Evolutionary conservation across 2,797 vertebrate genomes (phyloP).

Genomic region (Pogonophryne albipinna): DNA sequence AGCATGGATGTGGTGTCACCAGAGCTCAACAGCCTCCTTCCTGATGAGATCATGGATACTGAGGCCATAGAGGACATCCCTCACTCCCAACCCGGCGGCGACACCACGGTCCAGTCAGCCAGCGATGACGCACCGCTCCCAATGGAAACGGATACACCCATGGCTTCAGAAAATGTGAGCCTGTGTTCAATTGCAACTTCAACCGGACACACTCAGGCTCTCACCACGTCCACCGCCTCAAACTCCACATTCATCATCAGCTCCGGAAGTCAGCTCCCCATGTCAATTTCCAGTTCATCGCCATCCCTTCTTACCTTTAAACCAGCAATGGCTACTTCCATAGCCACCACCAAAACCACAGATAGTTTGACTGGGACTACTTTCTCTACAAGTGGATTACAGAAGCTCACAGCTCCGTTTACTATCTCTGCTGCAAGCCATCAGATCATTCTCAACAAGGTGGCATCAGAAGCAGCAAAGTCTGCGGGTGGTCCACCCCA

Average conservation of each 20-base stretch:
- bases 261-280: slow-evolving; percentile 69
- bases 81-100: slow-evolving; percentile 60
- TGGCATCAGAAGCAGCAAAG: slow-evolving; percentile 88
- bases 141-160: slow-evolving; percentile 94
- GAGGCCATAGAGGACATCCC: slow-evolving; percentile 91
- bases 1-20: slow-evolving; percentile 97
- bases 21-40: slow-evolving; percentile 97
- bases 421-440: slow-evolving; percentile 92
- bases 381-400: slow-evolving; percentile 80
- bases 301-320: slow-evolving; percentile 73
- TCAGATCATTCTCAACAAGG: slow-evolving; percentile 96
- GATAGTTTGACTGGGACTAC: slow-evolving; percentile 71
- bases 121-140: slow-evolving; percentile 89
- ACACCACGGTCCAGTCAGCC: slow-evolving; percentile 76
- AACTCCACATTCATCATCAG: slow-evolving; percentile 67
- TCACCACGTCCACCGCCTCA: slow-evolving; percentile 61
- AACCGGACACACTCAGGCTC: slow-evolving; percentile 58
- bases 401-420: slow-evolving; percentile 90
- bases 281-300: slow-evolving; percentile 78
- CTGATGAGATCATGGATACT: slow-evolving; percentile 99
- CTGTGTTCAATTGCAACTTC: slow-evolving; percentile 63
- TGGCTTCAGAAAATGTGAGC: slow-evolving; percentile 84
- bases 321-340: slow-evolving; percentile 74
- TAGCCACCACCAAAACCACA: slow-evolving; percentile 75
- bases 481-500: slow-evolving; percentile 79